Evolutionary conservation across 2,888 invertebrate species (phyloP), one percentile per base, ranked within the genome.

Genomic region (Allophyes oxyacanthae): DNA sequence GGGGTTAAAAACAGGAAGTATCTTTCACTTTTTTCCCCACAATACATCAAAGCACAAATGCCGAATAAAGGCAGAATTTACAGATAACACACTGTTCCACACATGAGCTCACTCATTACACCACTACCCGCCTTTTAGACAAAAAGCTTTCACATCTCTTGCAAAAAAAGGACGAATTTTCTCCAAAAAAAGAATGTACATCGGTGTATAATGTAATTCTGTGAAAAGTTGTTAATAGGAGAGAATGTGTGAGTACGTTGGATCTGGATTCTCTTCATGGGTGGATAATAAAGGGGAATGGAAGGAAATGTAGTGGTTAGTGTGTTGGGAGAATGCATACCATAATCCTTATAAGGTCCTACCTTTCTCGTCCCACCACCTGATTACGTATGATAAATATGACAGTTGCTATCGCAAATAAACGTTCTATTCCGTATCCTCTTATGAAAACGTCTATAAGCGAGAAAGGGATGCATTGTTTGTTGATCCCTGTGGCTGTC

Each of bases 121-220:
- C 44, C 63, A 73, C 60, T 68, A 65, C 43, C 52, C 32, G 61
- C 65, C 65, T 68, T 72, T 68, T 61, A 72, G 50, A 38, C 55
- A 45, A 69, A 67, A 72, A 62, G 61, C 65, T 69, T 74, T 74
- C 53, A 64, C 52, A 64, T 58, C 62, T 59, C 55, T 59, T 41
- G 53, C 28, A 45, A 38, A 44, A 45, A 43, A 52, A 38, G 3
- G 30, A 44, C 7, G 32, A 42, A 28, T 10, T 3, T 42, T 61
- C 44, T 46, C n/a, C 44, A 62, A 63, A 48, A 43, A 40, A 64
- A 45, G 52, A 20, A 30, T 34, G 44, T 48, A 62, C 64, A 57
- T 40, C 43, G 57, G 54, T 64, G 75, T 77, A 81, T 84, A 86
- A 84, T 84, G 79, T 82, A 73, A 86, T 85, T 83, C 75, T 42